These are phyloP conservation scores for Magallana angulata DNA, from an alignment of 1,140 invertebrate genomes.

Conservation along the genomic window DNA sequence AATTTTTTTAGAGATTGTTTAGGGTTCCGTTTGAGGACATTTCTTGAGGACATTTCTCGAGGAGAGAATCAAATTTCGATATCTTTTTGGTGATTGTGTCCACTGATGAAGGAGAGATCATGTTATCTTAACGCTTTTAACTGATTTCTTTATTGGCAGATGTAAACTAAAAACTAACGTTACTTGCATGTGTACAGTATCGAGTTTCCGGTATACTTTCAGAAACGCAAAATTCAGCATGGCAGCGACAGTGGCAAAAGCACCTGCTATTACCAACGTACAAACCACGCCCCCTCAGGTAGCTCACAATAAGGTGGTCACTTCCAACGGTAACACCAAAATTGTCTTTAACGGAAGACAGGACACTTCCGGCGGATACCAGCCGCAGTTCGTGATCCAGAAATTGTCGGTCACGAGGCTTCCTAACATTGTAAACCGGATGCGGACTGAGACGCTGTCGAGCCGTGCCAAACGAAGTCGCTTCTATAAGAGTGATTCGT, in stretches of 20 bases:
- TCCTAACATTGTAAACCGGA: conserved; percentile 40
- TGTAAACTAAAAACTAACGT: too few relatives aligned
- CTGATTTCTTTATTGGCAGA: too few relatives aligned
- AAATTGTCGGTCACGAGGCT: conserved; percentile 45
- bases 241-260: conserved; percentile 26
- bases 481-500: conserved; percentile 44
- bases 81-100: too few relatives aligned
- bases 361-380: conserved; percentile 6
- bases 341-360: conserved; percentile 12
- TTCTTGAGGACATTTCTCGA: too few relatives aligned
- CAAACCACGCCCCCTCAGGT: conserved; percentile 6
- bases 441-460: conserved; percentile 44
- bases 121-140: too few relatives aligned
- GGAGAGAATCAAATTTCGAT: too few relatives aligned
- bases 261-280: neutral
- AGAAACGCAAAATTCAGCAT: conserved; percentile 40
- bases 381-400: conserved; percentile 26
- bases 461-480: conserved; percentile 36
- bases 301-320: neutral
- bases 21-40: too few relatives aligned
- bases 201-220: too few relatives aligned
- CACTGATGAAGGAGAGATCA: too few relatives aligned
- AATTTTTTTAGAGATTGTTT: too few relatives aligned
- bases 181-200: too few relatives aligned
- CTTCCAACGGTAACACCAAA: neutral